Conservation (phyloP, 2,113 vertebrate genomes). For the Hippocampus abdominalis region DNA sequence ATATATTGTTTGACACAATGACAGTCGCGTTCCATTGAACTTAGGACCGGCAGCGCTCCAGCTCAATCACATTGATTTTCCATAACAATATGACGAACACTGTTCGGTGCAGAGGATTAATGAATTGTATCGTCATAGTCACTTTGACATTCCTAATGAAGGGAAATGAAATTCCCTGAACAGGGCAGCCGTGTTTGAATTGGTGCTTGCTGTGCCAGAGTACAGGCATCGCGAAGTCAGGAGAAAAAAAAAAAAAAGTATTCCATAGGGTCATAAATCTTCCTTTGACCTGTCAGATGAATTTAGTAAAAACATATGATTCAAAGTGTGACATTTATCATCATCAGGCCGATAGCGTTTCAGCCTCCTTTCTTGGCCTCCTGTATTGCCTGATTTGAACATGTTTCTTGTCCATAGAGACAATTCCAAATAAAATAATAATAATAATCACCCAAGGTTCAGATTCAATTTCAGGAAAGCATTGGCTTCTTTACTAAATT, state of each 20-base stretch:
- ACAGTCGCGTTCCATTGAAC: conserved; percentile 49
- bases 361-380: conserved; percentile 26
- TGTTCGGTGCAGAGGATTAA: conserved; percentile 70
- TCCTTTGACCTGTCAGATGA: conserved; percentile 66
- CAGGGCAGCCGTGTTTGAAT: conserved; percentile 69
- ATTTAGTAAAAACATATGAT: conserved; percentile 73
- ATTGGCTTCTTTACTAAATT: not conserved
- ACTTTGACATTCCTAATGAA: conserved; percentile 74
- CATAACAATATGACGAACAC: conserved; percentile 78
- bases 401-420: conserved; percentile 38
- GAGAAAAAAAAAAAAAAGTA: conserved; percentile 52
- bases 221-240: conserved; percentile 36
- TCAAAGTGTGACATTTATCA: conserved; percentile 71
- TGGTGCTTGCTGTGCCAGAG: conserved; percentile 59
- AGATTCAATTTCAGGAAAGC: not conserved
- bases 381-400: conserved; percentile 35
- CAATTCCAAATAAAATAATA: conserved; percentile 30
- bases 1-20: conserved; percentile 62
- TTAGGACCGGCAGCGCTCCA: conserved; percentile 61
- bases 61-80: conserved; percentile 77
- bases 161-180: conserved; percentile 67
- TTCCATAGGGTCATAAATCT: conserved; percentile 63
- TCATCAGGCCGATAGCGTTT: conserved; percentile 46
- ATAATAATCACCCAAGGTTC: not conserved
- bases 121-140: conserved; percentile 78